These are phyloP conservation scores for Catharus fuscescens DNA, from an alignment of 2,113 vertebrate genomes.

Conservation along the genomic window DNA sequence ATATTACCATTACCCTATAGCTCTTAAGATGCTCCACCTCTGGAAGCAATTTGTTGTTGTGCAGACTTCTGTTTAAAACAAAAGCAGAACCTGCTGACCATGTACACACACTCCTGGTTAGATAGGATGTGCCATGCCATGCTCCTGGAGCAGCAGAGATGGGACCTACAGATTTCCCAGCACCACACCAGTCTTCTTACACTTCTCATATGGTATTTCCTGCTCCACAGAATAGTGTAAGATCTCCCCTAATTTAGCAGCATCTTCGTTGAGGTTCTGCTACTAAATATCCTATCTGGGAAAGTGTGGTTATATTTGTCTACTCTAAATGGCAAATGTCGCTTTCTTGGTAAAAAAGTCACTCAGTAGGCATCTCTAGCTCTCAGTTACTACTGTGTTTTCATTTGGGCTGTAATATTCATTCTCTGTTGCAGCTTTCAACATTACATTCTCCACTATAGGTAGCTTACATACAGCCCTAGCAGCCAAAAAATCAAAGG, in stretches of 20 bases:
- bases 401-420: neutral
- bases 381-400: neutral
- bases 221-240: neutral
- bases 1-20: neutral
- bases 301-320: neutral
- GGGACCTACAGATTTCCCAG: neutral
- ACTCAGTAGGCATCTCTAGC: neutral
- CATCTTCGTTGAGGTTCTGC: neutral
- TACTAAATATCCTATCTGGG: neutral
- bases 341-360: neutral
- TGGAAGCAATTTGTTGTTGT: neutral
- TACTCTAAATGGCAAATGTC: neutral
- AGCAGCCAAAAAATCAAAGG: neutral
- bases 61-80: neutral
- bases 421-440: neutral
- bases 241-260: neutral
- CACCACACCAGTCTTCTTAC: rapidly evolving
- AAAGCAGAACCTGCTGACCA: neutral
- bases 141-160: rapidly evolving
- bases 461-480: neutral
- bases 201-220: neutral
- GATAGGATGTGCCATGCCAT: neutral
- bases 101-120: rapidly evolving
- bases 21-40: neutral
- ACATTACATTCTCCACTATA: neutral